A percentile compares a stretch with the other conserved stretches of the same genome.
Evolutionary conservation across 2,113 vertebrate species (phyloP).

Genomic region (Aythya baeri): DNA sequence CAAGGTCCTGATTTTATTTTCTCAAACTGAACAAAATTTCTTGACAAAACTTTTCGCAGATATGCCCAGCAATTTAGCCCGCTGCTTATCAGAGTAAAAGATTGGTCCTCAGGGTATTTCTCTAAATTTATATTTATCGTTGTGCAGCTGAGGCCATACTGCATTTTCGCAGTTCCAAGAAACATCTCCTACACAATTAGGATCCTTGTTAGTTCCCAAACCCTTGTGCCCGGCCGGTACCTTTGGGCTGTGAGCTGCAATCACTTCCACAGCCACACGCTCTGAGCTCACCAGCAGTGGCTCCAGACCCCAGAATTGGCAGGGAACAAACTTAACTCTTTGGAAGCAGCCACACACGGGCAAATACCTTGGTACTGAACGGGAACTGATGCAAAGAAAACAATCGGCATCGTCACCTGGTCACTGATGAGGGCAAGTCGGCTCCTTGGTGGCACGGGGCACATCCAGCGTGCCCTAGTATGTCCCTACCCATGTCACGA

Average conservation of each 20-base stretch:
- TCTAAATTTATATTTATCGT: background rate
- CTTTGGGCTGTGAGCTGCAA: background rate
- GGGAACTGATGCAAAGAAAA: background rate
- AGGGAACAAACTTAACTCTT: background rate
- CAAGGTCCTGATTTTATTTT: background rate
- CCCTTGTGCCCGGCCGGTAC: rapidly evolving
- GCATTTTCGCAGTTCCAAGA: background rate
- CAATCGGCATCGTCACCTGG: rapidly evolving
- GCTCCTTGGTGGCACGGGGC: background rate
- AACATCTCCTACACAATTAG: background rate
- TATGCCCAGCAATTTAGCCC: background rate
- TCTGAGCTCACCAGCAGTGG: rapidly evolving
- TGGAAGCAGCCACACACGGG: background rate
- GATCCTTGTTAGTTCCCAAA: background rate
- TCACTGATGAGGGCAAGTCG: background rate
- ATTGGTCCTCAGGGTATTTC: background rate
- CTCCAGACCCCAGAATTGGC: background rate
- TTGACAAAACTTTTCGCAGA: slow-evolving; percentile 15
- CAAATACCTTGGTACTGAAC: rapidly evolving
- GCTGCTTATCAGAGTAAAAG: background rate
- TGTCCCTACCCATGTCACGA: background rate
- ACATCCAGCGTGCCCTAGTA: background rate
- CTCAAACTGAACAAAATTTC: background rate
- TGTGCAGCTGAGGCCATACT: background rate
- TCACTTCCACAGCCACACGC: background rate